Base-by-base conservation (phyloP, 2,797 vertebrate genomes). In the Molossus alvarezi region DNA sequence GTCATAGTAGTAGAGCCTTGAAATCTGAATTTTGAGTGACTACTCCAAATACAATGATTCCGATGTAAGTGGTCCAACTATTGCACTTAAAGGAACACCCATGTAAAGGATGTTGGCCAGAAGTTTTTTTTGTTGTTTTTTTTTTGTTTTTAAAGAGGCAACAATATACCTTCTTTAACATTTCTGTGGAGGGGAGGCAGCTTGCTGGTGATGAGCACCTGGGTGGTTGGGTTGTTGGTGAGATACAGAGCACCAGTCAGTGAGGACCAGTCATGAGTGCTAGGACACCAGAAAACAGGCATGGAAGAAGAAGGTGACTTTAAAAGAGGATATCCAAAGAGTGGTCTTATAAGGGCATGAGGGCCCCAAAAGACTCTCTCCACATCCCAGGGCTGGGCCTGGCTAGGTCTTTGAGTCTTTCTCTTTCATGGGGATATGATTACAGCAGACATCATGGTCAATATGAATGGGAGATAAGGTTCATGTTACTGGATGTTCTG, bases 401-500 rank as follows among this genome's bases (percentile, higher is more conserved):
- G 48, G 48, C 29, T 21, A 33, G 25, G 51, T 0, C 51, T 33
- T 79, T 27, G 48, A 65, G 20, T n/a, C 25, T 79, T 53, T n/a
- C 21, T 51, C 20, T 88, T 88, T 73, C 57, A 71, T 53, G n/a
- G 15, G 9, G 13, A 73, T 45, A 17, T 88, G 48, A 73, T 85
- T 71, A 81, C 3, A 88, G 13, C 41, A 65, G 60, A 60, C 33
- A 7, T 3, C 80, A 1, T 88, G 9, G 58, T 29, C 11, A 21
- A 65, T 95, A 4, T 85, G 69, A 82, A 2, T 69, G 51, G 57
- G 75, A 73, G 76, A 57, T 77, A 91, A 94, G 21, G 21, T 91
- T 85, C 58, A 17, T n/a, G 0, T 87, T 94, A 88, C 33, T 88
- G 94, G 51, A 85, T 90, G 64, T 88, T 97, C 81, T 89, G 7